Evolutionary conservation across 2,888 invertebrate species (phyloP).

Genomic region (Liodrosophila aerea): DNA sequence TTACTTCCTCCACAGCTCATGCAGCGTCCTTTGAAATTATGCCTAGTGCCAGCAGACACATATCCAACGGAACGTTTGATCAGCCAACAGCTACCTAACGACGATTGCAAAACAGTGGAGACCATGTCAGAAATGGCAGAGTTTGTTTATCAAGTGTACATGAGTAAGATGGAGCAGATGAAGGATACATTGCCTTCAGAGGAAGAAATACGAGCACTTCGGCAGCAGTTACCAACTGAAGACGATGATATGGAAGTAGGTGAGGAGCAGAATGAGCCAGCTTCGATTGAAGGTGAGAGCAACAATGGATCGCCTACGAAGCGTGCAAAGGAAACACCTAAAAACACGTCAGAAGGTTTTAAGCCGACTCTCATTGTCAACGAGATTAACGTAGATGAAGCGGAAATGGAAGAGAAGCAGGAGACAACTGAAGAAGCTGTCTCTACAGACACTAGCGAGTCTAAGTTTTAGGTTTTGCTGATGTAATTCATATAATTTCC

Average conservation of each 20-base stretch:
- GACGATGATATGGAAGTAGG: conserved; percentile 54
- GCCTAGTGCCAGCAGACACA: conserved; percentile 90
- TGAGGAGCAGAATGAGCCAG: neutral
- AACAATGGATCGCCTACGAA: conserved; percentile 52
- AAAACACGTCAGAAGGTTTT: conserved; percentile 65
- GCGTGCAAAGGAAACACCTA: conserved; percentile 34
- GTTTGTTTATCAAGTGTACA: conserved; percentile 96
- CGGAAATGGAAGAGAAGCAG: conserved; percentile 34
- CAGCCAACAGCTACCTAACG: conserved; percentile 81
- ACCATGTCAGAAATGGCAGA: conserved; percentile 96
- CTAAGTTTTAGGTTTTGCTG: conserved; percentile 21
- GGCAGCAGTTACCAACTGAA: conserved; percentile 83
- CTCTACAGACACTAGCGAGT: conserved; percentile 17
- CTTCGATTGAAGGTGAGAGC: conserved; percentile 16
- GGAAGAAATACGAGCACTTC: conserved; percentile 70
- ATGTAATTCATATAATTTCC: conserved; percentile 49
- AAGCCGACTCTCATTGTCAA: conserved; percentile 83
- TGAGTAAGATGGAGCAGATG: conserved; percentile 87
- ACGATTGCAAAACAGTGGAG: conserved; percentile 71
- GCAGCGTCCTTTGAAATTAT: conserved; percentile 90
- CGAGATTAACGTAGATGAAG: conserved; percentile 81
- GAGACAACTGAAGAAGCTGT: conserved; percentile 15
- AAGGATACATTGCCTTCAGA: conserved; percentile 81
- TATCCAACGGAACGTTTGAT: conserved; percentile 88
- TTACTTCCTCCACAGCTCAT: conserved; percentile 85